Base-by-base conservation (phyloP, 1,140 invertebrate genomes). In the Brachionus calyciflorus region DNA sequence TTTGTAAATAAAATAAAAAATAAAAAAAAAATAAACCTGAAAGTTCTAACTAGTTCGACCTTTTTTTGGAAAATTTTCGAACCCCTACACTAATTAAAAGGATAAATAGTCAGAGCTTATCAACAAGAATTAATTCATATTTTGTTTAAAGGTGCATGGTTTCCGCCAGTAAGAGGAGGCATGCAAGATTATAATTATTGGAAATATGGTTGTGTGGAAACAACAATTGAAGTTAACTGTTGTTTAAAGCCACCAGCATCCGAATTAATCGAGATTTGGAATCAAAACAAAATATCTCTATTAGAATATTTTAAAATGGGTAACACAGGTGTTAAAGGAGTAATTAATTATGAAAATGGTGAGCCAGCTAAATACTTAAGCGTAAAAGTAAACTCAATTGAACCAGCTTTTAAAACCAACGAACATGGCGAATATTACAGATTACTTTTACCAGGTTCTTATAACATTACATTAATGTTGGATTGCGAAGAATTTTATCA, bases 171-270 rank as follows among this genome's bases (percentile, higher is more conserved):
- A 0, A 12, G 14, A 33, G 83, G 84, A 65, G 93, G 94, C 46
- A 98, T 99, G 94, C 95, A 98, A 87, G 96, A 99, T 83, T 99
- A 92, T 86, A 98, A 98, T 84, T 99, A 99, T 82, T 89, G 98
- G 12, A 93, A 92, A 90, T 94, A 93, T 81, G 95, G 94, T 49
- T 96, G 93, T 83, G 96, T 98, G 92, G 96, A 99, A 87, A 90
- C 98, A 17, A 99, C 96, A 0, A 84, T 99, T 44, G 96, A 99
- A 84, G 88, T 99, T 55, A 94, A 93, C 0, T 99, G 96, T 85
- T 94, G 92, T 85, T 99, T 98, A 86, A 97, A 91, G 85, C 96
- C 96, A 0, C 53, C 53, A 10, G 53, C 6, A 3, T 12, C 6
- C 12, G 24, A 57, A n/a, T 17, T 57, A 24, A 5, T 3, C 3